These are phyloP conservation scores for Pterocles orientalis DNA, from an alignment of 2,113 vertebrate genomes.

Conservation along the genomic window DNA sequence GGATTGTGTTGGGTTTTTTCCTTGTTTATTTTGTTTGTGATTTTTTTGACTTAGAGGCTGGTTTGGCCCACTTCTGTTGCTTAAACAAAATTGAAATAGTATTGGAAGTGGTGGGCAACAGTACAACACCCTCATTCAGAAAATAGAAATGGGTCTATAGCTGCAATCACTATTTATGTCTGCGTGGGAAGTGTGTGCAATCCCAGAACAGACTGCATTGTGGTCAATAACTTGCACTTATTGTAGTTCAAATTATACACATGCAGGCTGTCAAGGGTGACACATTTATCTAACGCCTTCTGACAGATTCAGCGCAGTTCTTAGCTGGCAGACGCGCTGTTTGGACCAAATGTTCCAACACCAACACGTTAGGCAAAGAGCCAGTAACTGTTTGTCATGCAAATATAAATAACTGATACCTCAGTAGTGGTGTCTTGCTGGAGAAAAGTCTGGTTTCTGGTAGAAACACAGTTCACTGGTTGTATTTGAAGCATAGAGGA, in stretches of 20 bases:
- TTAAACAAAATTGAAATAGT: not conserved
- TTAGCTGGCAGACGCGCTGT: conserved; percentile 81
- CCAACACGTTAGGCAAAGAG: conserved; percentile 64
- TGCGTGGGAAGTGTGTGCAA: not conserved
- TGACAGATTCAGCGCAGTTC: conserved; percentile 83
- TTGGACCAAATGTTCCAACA: conserved; percentile 82
- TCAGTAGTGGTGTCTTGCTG: conserved; percentile 23
- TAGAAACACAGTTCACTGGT: not conserved
- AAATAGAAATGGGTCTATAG: conserved; percentile 23
- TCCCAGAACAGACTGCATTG: not conserved
- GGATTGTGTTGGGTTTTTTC: not conserved
- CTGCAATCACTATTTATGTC: not conserved
- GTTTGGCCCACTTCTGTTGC: not conserved
- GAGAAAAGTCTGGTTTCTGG: conserved; percentile 11
- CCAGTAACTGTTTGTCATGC: conserved; percentile 67
- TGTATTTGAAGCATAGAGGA: not conserved
- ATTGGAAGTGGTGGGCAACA: not conserved
- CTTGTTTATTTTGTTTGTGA: not conserved
- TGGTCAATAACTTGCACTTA: conserved; percentile 40
- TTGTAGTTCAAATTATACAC: conserved; percentile 36
- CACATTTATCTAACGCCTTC: conserved; percentile 73
- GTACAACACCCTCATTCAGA: not conserved
- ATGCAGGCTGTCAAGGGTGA: conserved; percentile 63
- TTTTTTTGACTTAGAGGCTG: not conserved
- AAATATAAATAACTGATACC: conserved; percentile 69